phyloP scores from a whole-genome alignment of 2,888 invertebrate species.

The Acanthacorydalis orientalis region DNA sequence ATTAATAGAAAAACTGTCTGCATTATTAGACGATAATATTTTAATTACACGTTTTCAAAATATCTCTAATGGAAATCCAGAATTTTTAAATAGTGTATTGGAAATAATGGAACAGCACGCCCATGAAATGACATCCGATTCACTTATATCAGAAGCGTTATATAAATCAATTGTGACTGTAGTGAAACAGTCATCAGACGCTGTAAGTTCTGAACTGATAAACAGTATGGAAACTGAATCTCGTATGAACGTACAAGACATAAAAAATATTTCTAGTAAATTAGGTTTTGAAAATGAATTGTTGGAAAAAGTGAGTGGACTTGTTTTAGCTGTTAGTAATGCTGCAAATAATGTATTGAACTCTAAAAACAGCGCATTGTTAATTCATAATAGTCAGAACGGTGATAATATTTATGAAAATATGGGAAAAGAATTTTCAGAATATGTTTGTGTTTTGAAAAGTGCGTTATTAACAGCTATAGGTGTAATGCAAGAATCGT shows the following conservation, averaged over 20 bases:
- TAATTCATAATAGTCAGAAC: neutral
- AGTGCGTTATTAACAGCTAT: neutral
- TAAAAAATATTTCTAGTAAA: slow-evolving; percentile 7
- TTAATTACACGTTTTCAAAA: slow-evolving; percentile 48
- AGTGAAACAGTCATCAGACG: slow-evolving; percentile 41
- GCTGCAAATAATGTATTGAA: neutral
- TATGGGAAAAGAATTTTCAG: neutral
- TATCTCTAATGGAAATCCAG: slow-evolving; percentile 41
- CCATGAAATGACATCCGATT: slow-evolving; percentile 43
- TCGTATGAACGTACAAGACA: slow-evolving; percentile 15
- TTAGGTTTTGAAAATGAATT: slow-evolving; percentile 8
- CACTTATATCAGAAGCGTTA: slow-evolving; percentile 44
- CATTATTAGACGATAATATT: slow-evolving; percentile 39
- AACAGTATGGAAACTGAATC: neutral
- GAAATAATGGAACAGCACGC: neutral
- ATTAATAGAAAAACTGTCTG: slow-evolving; percentile 42
- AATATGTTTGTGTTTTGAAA: neutral
- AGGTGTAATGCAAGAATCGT: slow-evolving; percentile 1
- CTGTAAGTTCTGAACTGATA: no score
- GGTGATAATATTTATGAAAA: neutral
- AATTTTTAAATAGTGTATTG: slow-evolving; percentile 39
- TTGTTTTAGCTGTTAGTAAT: neutral
- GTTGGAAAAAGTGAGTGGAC: slow-evolving; percentile 7
- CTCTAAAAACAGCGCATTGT: neutral
- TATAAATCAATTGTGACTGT: slow-evolving; percentile 52